Evolutionary conservation across 2,113 vertebrate species (phyloP).

Genomic region (Indicator indicator): DNA sequence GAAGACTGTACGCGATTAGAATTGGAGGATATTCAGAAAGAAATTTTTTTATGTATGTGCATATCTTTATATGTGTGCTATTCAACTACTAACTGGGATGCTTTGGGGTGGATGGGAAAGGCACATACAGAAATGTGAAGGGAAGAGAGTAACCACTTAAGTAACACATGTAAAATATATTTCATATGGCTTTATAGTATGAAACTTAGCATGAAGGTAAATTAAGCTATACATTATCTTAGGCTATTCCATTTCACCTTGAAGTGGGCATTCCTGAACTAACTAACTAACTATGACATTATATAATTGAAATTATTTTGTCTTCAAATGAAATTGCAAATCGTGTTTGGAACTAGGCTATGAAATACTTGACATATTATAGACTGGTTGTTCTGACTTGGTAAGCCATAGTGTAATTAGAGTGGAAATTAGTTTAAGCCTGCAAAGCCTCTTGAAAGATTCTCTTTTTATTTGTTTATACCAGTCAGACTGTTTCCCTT

Average conservation of each 20-base stretch:
- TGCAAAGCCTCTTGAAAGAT: background rate
- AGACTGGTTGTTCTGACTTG: background rate
- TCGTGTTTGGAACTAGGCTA: background rate
- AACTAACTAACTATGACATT: background rate
- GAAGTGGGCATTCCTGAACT: background rate
- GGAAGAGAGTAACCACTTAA: background rate
- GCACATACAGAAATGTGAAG: background rate
- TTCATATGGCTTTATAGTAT: background rate
- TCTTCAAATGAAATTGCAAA: background rate
- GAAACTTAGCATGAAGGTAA: background rate
- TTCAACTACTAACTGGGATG: background rate
- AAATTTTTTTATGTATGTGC: slow-evolving; percentile 70
- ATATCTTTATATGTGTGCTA: background rate
- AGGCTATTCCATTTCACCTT: background rate
- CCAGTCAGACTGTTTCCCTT: background rate
- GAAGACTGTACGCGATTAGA: slow-evolving; percentile 64
- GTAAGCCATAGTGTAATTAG: background rate
- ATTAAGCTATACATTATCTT: background rate
- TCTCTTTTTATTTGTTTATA: background rate
- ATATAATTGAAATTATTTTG: background rate
- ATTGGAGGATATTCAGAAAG: slow-evolving; percentile 61
- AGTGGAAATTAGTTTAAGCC: background rate
- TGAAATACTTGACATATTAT: background rate
- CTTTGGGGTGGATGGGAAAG: background rate
- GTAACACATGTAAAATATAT: background rate